These are phyloP conservation scores for Lucifuga dentata DNA, from an alignment of 2,113 vertebrate genomes.

Conservation along the genomic window DNA sequence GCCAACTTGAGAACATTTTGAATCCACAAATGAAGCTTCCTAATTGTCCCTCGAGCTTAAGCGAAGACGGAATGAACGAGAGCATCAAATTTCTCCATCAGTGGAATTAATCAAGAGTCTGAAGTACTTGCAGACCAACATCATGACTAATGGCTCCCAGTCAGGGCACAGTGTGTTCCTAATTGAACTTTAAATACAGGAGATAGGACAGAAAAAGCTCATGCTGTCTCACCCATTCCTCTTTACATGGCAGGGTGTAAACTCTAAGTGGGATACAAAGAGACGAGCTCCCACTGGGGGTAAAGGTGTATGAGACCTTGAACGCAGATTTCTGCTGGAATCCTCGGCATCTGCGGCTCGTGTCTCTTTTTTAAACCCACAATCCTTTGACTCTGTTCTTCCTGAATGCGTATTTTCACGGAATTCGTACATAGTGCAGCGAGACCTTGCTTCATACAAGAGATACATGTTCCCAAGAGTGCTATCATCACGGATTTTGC, in stretches of 20 bases:
- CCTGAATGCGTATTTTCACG: slow-evolving; percentile 34
- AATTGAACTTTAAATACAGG: slow-evolving; percentile 59
- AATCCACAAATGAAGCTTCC: slow-evolving; percentile 42
- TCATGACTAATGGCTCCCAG: slow-evolving; percentile 53
- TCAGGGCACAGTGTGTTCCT: slow-evolving; percentile 40
- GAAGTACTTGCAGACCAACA: slow-evolving; percentile 35
- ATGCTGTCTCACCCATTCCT: slow-evolving; percentile 27
- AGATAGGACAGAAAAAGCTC: slow-evolving; percentile 31
- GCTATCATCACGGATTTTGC: slow-evolving; percentile 63
- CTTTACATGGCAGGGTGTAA: slow-evolving; percentile 18
- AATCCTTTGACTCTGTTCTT: slow-evolving; percentile 17
- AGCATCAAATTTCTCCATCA: slow-evolving; percentile 53
- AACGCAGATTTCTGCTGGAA: slow-evolving; percentile 23
- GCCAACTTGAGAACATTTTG: slow-evolving; percentile 38
- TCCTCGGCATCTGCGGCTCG: not conserved
- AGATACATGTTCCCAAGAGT: slow-evolving; percentile 53
- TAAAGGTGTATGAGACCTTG: slow-evolving; percentile 16
- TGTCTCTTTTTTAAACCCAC: slow-evolving; percentile 23
- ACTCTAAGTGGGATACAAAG: slow-evolving; percentile 17
- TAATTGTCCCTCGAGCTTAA: slow-evolving; percentile 43
- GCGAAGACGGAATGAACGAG: slow-evolving; percentile 31
- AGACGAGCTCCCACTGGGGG: slow-evolving; percentile 2
- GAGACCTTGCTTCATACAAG: slow-evolving; percentile 44
- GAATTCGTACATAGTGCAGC: slow-evolving; percentile 7
- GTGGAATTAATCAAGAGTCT: slow-evolving; percentile 68